phyloP scores from a whole-genome alignment of 2,113 vertebrate species.

The Tautogolabrus adspersus region DNA sequence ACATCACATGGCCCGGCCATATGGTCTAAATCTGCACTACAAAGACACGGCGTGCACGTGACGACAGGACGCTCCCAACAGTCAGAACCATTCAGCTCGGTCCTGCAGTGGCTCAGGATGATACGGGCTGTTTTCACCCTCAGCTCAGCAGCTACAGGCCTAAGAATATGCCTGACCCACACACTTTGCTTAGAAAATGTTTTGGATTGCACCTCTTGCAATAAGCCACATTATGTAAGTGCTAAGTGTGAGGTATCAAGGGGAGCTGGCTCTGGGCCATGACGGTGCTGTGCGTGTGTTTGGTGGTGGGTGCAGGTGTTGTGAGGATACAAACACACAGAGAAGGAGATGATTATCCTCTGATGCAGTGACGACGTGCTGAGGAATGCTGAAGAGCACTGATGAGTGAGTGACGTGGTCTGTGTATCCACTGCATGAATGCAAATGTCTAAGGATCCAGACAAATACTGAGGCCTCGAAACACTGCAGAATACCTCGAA shows the following conservation, averaged over 20 bases:
- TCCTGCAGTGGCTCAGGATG: constrained; percentile 52
- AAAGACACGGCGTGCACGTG: constrained; percentile 59
- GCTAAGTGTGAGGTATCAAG: constrained; percentile 66
- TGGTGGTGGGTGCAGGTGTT: constrained; percentile 63
- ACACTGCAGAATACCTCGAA: background rate
- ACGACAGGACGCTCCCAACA: constrained; percentile 37
- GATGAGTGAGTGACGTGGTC: constrained; percentile 9
- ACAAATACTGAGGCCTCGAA: background rate
- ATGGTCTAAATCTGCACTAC: constrained; percentile 70
- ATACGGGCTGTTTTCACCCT: constrained; percentile 56
- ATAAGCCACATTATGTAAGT: constrained; percentile 76
- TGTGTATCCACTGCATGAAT: background rate
- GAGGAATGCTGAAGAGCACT: constrained; percentile 1
- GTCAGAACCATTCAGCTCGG: constrained; percentile 46
- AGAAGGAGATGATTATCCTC: constrained; percentile 37
- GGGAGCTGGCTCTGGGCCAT: constrained; percentile 54
- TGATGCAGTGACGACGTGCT: constrained; percentile 53
- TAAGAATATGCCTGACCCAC: constrained; percentile 71
- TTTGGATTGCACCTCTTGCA: constrained; percentile 64
- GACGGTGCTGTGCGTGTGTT: constrained; percentile 33
- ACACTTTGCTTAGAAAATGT: constrained; percentile 64
- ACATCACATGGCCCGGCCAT: constrained; percentile 68
- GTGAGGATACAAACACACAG: constrained; percentile 46
- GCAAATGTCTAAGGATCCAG: constrained; percentile 3
- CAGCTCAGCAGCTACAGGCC: constrained; percentile 65